Conservation (phyloP, 2,888 invertebrate genomes). For the Eupithecia pulchellata region DNA sequence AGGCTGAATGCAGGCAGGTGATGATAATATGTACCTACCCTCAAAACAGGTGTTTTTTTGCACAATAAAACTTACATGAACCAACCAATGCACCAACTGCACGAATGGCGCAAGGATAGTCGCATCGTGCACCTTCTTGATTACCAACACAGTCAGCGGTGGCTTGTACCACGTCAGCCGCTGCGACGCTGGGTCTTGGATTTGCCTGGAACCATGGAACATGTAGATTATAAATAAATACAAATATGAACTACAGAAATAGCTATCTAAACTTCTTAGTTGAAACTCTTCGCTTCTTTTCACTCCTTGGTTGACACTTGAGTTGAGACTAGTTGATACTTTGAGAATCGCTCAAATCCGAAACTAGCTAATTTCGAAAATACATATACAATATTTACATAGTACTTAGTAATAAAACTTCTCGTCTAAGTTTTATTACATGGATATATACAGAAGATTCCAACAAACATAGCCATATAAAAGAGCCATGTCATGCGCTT, state of each 20-base stretch:
- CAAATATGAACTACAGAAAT: no score
- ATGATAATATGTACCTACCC: no score
- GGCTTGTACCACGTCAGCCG: constrained; percentile 98
- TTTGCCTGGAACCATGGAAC: constrained; percentile 89
- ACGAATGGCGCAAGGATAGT: constrained; percentile 95
- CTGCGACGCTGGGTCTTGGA: constrained; percentile 98
- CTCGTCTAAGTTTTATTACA: background rate
- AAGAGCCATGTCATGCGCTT: background rate
- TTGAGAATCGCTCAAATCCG: no score
- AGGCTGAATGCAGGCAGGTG: no score
- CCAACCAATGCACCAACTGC: constrained; percentile 96
- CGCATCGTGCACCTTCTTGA: constrained; percentile 97
- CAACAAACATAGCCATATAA: background rate
- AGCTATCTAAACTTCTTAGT: background rate
- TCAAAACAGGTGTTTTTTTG: background rate
- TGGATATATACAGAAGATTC: background rate
- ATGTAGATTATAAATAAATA: background rate
- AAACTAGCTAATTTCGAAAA: no score
- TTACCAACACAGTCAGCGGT: constrained; percentile 97
- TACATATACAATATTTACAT: no score
- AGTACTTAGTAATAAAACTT: no score
- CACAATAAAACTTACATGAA: constrained; percentile 87
- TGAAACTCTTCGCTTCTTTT: background rate
- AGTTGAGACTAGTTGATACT: no score
- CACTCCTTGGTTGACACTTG: background rate